A percentile compares a stretch with the other conserved stretches of the same genome.
Evolutionary conservation across 2,888 invertebrate genomes (phyloP).

Genomic region (Lomographa bimaculata): DNA sequence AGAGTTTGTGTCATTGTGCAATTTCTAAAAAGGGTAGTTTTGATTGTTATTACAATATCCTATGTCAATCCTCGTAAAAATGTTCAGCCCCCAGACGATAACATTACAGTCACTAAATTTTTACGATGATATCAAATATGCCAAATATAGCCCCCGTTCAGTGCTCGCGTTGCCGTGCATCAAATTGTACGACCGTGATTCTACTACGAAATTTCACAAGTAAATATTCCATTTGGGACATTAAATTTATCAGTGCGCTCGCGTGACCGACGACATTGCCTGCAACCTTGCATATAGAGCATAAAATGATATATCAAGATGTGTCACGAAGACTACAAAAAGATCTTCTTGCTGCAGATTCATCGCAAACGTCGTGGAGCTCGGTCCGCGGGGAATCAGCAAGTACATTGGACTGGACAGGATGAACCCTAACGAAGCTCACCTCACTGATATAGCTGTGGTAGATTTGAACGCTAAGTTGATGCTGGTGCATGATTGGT

Average conservation of each 20-base stretch:
- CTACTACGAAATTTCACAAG: constrained; percentile 6
- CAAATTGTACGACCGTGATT: constrained; percentile 11
- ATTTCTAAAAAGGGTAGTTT: too few relatives aligned
- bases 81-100: constrained; percentile 27
- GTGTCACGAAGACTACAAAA: constrained; percentile 15
- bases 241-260: not conserved
- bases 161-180: constrained; percentile 14
- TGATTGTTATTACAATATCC: constrained; percentile 10
- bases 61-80: constrained; percentile 31
- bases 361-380: constrained; percentile 66
- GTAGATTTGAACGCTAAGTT: constrained; percentile 50
- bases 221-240: constrained; percentile 2
- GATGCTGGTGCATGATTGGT: constrained; percentile 56
- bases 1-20: too few relatives aligned
- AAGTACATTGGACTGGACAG: constrained; percentile 75
- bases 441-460: constrained; percentile 61
- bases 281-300: constrained; percentile 1
- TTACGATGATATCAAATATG: constrained; percentile 36
- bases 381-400: constrained; percentile 70
- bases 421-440: constrained; percentile 67
- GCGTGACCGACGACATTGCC: constrained; percentile 1
- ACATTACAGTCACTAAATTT: constrained; percentile 30
- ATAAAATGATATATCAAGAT: constrained; percentile 4
- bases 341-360: constrained; percentile 64
- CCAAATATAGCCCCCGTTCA: constrained; percentile 23